Evolutionary conservation across 2,797 vertebrate species (phyloP).

Genomic region (Babyrousa celebensis): DNA sequence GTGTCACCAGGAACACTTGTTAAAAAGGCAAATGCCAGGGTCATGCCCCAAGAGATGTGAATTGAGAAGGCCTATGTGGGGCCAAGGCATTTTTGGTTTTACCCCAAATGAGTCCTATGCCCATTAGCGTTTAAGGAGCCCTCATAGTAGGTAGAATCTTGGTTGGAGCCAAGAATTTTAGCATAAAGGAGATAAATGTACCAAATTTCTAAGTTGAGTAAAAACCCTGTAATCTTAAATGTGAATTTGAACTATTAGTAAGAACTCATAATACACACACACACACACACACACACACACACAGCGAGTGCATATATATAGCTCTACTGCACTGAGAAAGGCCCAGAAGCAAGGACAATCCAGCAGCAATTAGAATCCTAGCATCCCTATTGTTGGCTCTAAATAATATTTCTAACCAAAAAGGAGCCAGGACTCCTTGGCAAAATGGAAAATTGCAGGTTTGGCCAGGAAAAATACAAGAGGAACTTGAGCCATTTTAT

Average conservation of each 20-base stretch:
- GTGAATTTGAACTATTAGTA: neutral
- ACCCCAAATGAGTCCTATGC: neutral
- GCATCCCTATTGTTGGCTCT: neutral
- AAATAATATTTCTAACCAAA: neutral
- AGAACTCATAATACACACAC: neutral
- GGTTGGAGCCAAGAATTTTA: constrained; percentile 25
- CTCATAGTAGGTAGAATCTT: neutral
- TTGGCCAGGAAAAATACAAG: neutral
- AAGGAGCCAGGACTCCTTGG: neutral
- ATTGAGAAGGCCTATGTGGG: neutral
- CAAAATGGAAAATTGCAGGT: neutral
- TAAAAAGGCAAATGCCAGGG: constrained; percentile 13
- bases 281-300: neutral
- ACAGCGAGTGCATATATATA: too few relatives aligned
- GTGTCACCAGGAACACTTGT: neutral
- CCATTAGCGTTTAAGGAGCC: neutral
- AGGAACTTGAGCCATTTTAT: neutral
- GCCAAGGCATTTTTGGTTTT: neutral
- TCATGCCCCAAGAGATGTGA: neutral
- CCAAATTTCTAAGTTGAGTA: constrained; percentile 15
- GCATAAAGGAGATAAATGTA: neutral
- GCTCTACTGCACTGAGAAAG: neutral
- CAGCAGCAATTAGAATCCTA: neutral
- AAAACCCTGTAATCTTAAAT: constrained; percentile 27
- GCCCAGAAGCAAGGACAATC: neutral